Percentiles rank a stretch among this genome's conserved stretches.
These are phyloP conservation scores for Rhinella marina DNA, from an alignment of 2,797 vertebrate species.

Conservation along the genomic window DNA sequence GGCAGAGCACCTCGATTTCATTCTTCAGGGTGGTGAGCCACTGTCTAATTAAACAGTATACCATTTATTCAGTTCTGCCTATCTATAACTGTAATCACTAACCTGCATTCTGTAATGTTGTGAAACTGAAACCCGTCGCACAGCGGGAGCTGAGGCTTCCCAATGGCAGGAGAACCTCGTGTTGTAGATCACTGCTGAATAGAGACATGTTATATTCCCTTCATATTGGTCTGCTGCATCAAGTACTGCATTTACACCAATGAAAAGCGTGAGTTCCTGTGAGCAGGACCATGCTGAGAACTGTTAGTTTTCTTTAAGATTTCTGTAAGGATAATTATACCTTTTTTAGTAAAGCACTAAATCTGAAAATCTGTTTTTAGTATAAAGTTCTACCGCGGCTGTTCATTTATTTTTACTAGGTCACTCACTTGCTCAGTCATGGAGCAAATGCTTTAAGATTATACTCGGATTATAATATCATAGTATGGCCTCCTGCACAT, in stretches of 20 bases:
- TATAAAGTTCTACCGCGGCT: neutral
- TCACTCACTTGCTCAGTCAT: conserved; percentile 1
- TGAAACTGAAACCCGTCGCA: no score
- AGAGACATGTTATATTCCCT: neutral
- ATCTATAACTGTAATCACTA: no score
- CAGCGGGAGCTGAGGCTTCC: no score
- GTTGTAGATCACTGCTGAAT: neutral
- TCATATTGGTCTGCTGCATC: neutral
- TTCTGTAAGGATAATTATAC: conserved; percentile 9
- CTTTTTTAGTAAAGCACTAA: neutral
- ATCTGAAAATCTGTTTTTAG: conserved; percentile 12
- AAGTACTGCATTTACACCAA: neutral
- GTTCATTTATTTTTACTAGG: conserved; percentile 13
- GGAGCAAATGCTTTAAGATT: neutral
- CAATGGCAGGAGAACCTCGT: neutral
- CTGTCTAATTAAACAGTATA: no score
- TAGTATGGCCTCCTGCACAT: neutral
- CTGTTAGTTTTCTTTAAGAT: neutral
- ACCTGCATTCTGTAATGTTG: no score
- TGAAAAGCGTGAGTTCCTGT: neutral
- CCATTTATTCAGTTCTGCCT: no score
- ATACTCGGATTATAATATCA: neutral
- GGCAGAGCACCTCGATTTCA: no score
- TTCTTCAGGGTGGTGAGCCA: no score
- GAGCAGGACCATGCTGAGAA: neutral